phyloP scores from a whole-genome alignment of 1,140 invertebrate species.

The Agrypnia vestita region DNA sequence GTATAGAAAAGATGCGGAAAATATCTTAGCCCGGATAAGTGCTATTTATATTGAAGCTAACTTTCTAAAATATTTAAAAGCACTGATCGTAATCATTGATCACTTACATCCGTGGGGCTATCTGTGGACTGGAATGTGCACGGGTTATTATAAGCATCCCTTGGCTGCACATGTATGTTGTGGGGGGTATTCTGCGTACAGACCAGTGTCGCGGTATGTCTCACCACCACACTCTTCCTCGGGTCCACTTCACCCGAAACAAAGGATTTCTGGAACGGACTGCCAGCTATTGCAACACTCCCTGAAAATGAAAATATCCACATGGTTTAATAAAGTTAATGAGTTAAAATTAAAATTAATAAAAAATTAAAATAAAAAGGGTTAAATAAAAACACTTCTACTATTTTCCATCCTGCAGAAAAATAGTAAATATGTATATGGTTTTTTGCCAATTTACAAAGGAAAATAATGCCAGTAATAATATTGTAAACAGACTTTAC shows the following conservation, averaged over 20 bases:
- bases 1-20: no score
- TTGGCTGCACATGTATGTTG: constrained; percentile 87
- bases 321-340: no score
- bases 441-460: no score
- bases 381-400: no score
- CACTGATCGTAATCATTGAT: not conserved
- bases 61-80: not conserved
- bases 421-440: no score
- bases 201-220: constrained; percentile 90
- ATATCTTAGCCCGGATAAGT: no score
- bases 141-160: constrained; percentile 92
- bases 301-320: constrained; percentile 60
- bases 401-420: no score
- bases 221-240: constrained; percentile 86
- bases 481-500: no score
- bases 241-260: constrained; percentile 86
- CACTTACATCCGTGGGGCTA: constrained; percentile 78
- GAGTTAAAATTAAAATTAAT: no score
- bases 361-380: no score
- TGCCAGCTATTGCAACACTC: constrained; percentile 74
- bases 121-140: constrained; percentile 79
- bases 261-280: constrained; percentile 77
- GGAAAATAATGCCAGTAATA: no score
- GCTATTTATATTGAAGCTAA: no score
- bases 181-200: constrained; percentile 86